Evolutionary conservation across 2,797 vertebrate genomes (phyloP).

Genomic region (Anolis apletophallus): DNA sequence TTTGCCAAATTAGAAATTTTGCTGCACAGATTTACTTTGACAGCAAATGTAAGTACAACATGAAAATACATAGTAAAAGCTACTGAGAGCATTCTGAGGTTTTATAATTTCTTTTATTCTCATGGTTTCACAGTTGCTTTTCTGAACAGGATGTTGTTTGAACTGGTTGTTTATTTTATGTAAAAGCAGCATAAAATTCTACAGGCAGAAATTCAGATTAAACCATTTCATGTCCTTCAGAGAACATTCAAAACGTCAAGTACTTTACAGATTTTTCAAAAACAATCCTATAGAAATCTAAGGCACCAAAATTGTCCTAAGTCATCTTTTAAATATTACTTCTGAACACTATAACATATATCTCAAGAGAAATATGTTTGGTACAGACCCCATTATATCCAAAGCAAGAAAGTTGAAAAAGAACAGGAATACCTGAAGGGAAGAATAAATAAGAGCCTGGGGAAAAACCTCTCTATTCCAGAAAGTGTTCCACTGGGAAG

Average conservation of each 20-base stretch:
- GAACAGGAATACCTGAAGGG: neutral
- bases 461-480: conserved; percentile 18
- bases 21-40: neutral
- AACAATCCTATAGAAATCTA: neutral
- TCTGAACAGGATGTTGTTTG: neutral
- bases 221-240: neutral
- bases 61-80: neutral
- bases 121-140: neutral
- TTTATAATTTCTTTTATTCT: neutral
- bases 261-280: neutral
- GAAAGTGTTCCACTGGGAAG: conserved; percentile 17
- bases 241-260: neutral
- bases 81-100: neutral
- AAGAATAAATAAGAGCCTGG: conserved; percentile 19
- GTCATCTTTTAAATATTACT: neutral
- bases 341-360: neutral
- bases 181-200: neutral
- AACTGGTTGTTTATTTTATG: neutral
- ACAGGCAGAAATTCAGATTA: neutral
- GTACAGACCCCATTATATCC: neutral
- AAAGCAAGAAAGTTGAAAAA: conserved; percentile 6
- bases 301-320: neutral
- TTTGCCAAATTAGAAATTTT: neutral
- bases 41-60: neutral
- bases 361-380: neutral